Conservation (phyloP, 2,113 vertebrate genomes). For the Callipepla squamata region DNA sequence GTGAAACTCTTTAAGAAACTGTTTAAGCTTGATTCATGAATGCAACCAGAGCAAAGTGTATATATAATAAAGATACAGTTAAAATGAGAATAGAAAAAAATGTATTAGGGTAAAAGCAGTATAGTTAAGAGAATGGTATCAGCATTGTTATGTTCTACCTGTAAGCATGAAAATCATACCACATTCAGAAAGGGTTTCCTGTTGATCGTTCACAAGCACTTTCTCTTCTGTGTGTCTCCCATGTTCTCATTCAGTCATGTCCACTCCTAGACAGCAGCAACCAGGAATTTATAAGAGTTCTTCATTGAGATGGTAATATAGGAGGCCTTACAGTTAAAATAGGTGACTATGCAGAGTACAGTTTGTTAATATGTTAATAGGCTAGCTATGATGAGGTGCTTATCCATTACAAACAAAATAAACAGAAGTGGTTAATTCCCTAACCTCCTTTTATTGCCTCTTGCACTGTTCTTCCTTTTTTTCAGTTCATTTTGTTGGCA, state of each 20-base stretch:
- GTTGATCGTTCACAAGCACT: neutral
- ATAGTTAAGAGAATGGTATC: neutral
- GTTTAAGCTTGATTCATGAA: neutral
- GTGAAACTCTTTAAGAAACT: neutral
- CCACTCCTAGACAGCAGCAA: neutral
- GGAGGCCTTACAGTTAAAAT: neutral
- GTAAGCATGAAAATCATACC: too few species aligned
- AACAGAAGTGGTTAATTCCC: neutral
- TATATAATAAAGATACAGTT: neutral
- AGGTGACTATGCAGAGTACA: neutral
- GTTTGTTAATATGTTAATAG: neutral
- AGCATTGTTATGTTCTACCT: too few species aligned
- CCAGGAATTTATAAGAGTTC: neutral
- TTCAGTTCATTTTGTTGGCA: neutral
- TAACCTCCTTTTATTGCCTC: neutral
- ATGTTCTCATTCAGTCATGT: neutral
- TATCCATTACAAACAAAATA: neutral
- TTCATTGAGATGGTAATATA: neutral
- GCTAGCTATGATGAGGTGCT: neutral
- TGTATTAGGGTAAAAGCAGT: neutral
- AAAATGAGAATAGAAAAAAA: neutral
- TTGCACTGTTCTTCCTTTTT: neutral
- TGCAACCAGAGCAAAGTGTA: neutral
- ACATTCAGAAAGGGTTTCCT: too few species aligned
- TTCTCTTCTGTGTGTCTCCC: neutral